Evolutionary conservation across 2,113 vertebrate species (phyloP), one percentile per base, ranked within the genome.

Genomic region (Leptobrachium ailaonicum): DNA sequence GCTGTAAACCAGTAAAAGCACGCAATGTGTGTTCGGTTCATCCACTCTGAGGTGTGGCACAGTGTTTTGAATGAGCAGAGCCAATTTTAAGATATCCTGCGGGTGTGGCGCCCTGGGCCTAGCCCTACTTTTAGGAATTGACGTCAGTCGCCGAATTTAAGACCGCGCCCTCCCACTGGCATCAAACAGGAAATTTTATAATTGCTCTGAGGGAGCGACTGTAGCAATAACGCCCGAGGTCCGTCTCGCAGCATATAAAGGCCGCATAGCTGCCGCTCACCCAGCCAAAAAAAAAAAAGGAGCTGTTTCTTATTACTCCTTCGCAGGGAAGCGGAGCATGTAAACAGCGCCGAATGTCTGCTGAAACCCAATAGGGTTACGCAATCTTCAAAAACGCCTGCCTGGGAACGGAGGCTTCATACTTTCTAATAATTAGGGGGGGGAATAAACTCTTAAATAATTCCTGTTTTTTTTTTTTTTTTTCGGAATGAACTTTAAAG

Each of bases 141-240:
- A 85, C 76, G 72, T 87, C 85, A 81, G 64, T 71, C 62, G 72
- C 82, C 14, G 14, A 53, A 73, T 32, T 32, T 66, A 76, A 83
- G 82, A 71, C 89, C 85, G 82, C 79, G 75, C 88, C 85, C 87
- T 84, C 47, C 80, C 83, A 71, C 81, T 84, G 80, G 70, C 83
- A 47, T 83, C 75, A 83, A 84, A 83, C 85, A 87, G 87, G 90
- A 88, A 84, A 75, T 80, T 32, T 87, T 88, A 86, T 90, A 89
- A 92, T 91, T 88, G 83, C 73, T 82, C 62, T 75, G 2, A 14
- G 82, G 86, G 88, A 88, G 82, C 80, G 76, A 79, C 81, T 79
- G 83, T 82, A 84, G 81, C 85, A 85, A 76, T 71, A 77, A 83
- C 80, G 82, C 40, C 64, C 71, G 76, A 82, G 13, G 82, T 86